phyloP scores from a whole-genome alignment of 2,797 vertebrate species.

The Miichthys miiuy region DNA sequence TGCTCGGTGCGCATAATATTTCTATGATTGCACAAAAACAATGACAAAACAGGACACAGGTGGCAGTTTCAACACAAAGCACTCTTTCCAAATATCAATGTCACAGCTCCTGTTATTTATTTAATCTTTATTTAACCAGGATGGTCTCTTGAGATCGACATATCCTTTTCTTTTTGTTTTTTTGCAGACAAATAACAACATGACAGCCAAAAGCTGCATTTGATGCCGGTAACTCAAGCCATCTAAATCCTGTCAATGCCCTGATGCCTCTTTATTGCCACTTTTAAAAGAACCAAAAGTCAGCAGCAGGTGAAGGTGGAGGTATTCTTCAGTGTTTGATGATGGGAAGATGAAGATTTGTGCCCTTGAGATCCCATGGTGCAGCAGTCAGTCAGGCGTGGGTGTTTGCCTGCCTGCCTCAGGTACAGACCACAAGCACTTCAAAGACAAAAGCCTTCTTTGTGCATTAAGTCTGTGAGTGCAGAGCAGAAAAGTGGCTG shows the following conservation, averaged over 20 bases:
- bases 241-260: slow-evolving; percentile 42
- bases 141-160: slow-evolving; percentile 54
- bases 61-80: slow-evolving; percentile 65
- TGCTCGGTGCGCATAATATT: slow-evolving; percentile 41
- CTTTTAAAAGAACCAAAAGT: slow-evolving; percentile 23
- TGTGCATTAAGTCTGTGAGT: slow-evolving; percentile 8
- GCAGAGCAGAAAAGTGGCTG: slow-evolving; percentile 20
- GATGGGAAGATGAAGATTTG: slow-evolving; percentile 19
- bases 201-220: slow-evolving; percentile 33
- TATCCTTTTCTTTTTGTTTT: slow-evolving; percentile 50
- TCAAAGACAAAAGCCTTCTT: slow-evolving; percentile 48
- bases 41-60: slow-evolving; percentile 78
- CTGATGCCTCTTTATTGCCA: slow-evolving; percentile 31
- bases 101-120: slow-evolving; percentile 52
- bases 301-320: slow-evolving; percentile 15
- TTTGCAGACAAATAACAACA: slow-evolving; percentile 51
- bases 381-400: slow-evolving; percentile 39
- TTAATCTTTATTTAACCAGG: slow-evolving; percentile 62
- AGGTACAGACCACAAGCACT: slow-evolving; percentile 56
- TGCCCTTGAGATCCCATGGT: slow-evolving; percentile 54
- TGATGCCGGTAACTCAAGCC: slow-evolving; percentile 8
- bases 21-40: slow-evolving; percentile 64
- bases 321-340: slow-evolving; percentile 62
- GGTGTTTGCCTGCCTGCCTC: slow-evolving; percentile 42
- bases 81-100: slow-evolving; percentile 25